Evolutionary conservation across 2,888 invertebrate species (phyloP), one percentile per base, ranked within the genome.

Genomic region (Lepidocyrtoides sp.): DNA sequence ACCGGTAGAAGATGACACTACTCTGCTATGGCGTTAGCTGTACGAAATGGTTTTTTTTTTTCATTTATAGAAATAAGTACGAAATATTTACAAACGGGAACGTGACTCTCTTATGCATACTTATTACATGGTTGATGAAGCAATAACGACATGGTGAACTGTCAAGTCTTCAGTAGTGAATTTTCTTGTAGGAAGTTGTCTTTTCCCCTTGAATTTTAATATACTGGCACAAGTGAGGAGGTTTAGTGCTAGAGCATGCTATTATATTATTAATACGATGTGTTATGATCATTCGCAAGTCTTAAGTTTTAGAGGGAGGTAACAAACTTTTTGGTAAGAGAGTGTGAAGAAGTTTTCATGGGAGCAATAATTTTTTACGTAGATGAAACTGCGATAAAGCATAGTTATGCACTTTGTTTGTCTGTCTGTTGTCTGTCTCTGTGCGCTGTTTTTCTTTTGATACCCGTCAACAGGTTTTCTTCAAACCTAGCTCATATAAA

Each of bases 341-440:
- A 48, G 48, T 75, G 48, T 48, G 44, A 69, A 36, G 41, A 48
- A 75, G 14, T n/a, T 75, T 75, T 48, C 75, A 14, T 26, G 75
- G 75, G 75, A 75, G 26, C 23, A 75, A 75, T 75, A 26, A 75
- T 48, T 44, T 48, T 26, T 48, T 23, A 17, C 14, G 8, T 54
- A 54, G 23, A 60, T 29, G 26, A n/a, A n/a, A n/a, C n/a, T n/a
- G n/a, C n/a, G n/a, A n/a, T n/a, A n/a, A n/a, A n/a, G n/a, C n/a
- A n/a, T n/a, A n/a, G n/a, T n/a, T n/a, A n/a, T n/a, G n/a, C n/a
- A n/a, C n/a, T n/a, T n/a, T n/a, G n/a, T n/a, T n/a, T n/a, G 26
- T 63, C 10, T 63, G 23, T 63, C 8, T 63, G 14, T 63, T 23
- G 23, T 63, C 8, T 63, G 23, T 63, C 4, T 26, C n/a, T n/a